These are phyloP conservation scores for Probosciger aterrimus DNA, from an alignment of 2,113 vertebrate species.

Conservation along the genomic window DNA sequence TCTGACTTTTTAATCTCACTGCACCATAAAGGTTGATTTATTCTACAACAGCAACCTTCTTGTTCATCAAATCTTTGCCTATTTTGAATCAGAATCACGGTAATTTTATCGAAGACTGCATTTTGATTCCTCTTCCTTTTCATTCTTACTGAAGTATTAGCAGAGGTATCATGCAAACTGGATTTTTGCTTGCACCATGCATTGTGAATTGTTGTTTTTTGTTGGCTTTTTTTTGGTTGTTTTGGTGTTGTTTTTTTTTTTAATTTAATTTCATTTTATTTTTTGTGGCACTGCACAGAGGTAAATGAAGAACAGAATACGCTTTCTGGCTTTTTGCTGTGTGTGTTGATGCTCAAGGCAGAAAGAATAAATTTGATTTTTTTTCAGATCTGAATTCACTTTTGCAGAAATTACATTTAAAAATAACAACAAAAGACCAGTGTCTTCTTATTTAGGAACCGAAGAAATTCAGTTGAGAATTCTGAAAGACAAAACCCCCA, in stretches of 20 bases:
- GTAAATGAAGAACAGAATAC: background rate
- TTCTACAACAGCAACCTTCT: background rate
- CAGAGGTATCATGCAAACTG: background rate
- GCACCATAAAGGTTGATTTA: background rate
- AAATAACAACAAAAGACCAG: background rate
- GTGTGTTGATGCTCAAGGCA: background rate
- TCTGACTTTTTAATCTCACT: background rate
- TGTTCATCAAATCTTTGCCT: background rate
- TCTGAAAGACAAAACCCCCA: background rate
- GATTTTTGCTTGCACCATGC: background rate
- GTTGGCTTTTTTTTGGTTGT: too few species aligned
- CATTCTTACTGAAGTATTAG: background rate
- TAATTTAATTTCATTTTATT: too few species aligned
- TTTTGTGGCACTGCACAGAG: background rate
- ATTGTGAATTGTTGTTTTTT: background rate
- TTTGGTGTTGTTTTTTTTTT: background rate
- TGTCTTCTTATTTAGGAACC: background rate
- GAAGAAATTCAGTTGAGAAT: background rate
- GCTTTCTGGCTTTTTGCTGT: background rate
- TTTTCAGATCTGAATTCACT: background rate
- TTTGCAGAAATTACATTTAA: background rate
- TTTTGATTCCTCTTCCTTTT: background rate
- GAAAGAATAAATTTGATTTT: background rate
- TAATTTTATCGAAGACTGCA: background rate
- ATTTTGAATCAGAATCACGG: background rate